Percentiles rank a stretch among this genome's conserved stretches.
Conservation (phyloP, 2,113 vertebrate species). For the Oncorhynchus gorbuscha region DNA sequence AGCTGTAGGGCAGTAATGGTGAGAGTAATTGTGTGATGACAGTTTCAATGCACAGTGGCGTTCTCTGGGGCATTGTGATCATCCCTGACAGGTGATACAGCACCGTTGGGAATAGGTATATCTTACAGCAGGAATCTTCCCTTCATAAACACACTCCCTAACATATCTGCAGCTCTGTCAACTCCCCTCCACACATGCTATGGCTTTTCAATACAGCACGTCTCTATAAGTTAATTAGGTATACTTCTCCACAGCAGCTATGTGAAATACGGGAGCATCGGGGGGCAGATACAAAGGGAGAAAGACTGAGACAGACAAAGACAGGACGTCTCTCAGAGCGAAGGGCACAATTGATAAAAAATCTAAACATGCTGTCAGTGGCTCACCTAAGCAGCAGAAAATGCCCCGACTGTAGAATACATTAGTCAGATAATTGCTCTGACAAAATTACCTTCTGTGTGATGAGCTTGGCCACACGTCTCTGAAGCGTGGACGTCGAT, state of each 20-base stretch:
- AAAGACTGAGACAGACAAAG: conserved; percentile 18
- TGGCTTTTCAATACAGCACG: conserved; percentile 53
- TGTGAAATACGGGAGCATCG: conserved; percentile 66
- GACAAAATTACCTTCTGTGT: conserved; percentile 89
- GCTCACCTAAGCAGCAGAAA: conserved; percentile 80
- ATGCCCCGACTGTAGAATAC: conserved; percentile 94
- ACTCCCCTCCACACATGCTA: conserved; percentile 28
- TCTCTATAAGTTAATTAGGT: conserved; percentile 66
- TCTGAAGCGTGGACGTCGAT: conserved; percentile 76
- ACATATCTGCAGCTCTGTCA: conserved; percentile 65
- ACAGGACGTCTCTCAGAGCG: conserved; percentile 53
- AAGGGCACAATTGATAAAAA: conserved; percentile 76
- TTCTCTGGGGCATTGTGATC: conserved; percentile 75
- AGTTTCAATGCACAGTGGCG: conserved; percentile 70
- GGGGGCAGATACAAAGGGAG: conserved; percentile 46
- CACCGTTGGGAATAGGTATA: conserved; percentile 62
- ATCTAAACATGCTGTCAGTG: conserved; percentile 94
- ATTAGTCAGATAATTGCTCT: conserved; percentile 93
- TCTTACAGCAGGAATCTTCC: conserved; percentile 60
- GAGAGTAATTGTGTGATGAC: conserved; percentile 81
- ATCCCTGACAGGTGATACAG: conserved; percentile 71
- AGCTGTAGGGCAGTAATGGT: conserved; percentile 71
- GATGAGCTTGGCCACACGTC: conserved; percentile 79
- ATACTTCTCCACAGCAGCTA: conserved; percentile 41
- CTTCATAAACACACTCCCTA: conserved; percentile 62